Percentiles rank a stretch among this genome's conserved stretches.
Evolutionary conservation across 1,140 invertebrate genomes (phyloP).

Genomic region (Rhynchophorus ferrugineus): DNA sequence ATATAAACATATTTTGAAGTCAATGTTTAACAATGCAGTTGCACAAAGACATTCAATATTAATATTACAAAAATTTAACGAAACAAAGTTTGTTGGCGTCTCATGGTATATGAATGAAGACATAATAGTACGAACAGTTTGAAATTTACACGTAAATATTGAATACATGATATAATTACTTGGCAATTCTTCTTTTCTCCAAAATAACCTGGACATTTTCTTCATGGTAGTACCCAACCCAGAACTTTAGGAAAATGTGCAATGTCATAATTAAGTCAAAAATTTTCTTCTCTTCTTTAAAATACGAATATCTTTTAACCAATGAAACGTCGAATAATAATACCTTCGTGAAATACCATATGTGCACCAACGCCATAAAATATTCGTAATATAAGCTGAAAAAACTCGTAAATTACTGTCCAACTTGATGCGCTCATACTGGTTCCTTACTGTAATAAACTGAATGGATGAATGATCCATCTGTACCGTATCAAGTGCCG

Average conservation of each 20-base stretch:
- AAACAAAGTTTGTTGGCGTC: too few species aligned
- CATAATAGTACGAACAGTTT: too few species aligned
- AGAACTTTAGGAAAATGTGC: background rate
- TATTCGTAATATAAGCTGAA: background rate
- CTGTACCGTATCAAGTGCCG: conserved; percentile 11
- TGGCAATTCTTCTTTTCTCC: background rate
- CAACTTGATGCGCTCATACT: too few species aligned
- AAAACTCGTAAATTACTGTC: too few species aligned
- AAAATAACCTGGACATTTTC: background rate
- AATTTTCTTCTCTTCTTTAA: background rate
- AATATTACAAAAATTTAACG: too few species aligned
- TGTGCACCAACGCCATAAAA: background rate
- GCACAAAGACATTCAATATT: too few species aligned
- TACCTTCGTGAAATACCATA: background rate
- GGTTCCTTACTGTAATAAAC: conserved; percentile 14
- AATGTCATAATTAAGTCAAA: background rate
- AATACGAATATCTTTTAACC: background rate
- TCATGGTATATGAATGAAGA: too few species aligned
- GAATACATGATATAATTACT: too few species aligned
- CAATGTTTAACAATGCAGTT: too few species aligned
- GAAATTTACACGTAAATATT: too few species aligned
- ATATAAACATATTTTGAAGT: too few species aligned
- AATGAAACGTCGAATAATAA: background rate
- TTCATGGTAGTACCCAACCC: background rate
- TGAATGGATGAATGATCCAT: conserved; percentile 24